A percentile compares a stretch with the other conserved stretches of the same genome.
Evolutionary conservation across 1,140 invertebrate genomes (phyloP).

Genomic region (Drosophila orena): DNA sequence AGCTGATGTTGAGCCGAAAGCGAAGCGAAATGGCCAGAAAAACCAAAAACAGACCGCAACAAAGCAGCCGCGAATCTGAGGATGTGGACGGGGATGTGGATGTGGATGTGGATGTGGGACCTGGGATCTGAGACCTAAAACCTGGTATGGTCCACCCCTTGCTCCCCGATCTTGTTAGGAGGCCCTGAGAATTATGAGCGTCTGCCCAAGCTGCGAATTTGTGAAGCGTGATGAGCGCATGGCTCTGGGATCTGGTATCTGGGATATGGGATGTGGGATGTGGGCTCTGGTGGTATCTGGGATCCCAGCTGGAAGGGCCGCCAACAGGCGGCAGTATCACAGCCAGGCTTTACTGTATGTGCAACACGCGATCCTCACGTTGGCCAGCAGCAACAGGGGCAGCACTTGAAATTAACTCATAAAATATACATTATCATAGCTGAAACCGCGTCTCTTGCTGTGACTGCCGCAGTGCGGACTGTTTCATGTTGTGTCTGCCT

Average conservation of each 20-base stretch:
- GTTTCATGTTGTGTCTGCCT: conserved; percentile 31
- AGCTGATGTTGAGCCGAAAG: conserved; percentile 59
- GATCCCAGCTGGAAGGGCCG: conserved; percentile 10
- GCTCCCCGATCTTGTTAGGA: conserved; percentile 54
- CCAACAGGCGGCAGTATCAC: background rate
- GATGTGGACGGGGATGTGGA: conserved; percentile 8
- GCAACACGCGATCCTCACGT: conserved; percentile 67
- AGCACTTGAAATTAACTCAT: conserved; percentile 75
- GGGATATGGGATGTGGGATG: too few relatives aligned
- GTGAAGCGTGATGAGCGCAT: conserved; percentile 80
- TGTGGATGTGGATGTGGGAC: conserved; percentile 3
- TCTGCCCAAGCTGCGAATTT: conserved; percentile 78
- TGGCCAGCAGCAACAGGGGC: conserved; percentile 19
- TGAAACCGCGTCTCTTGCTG: conserved; percentile 45
- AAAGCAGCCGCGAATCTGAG: conserved; percentile 64
- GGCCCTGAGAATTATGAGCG: conserved; percentile 71
- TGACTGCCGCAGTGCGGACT: conserved; percentile 22
- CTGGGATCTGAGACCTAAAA: conserved; percentile 22
- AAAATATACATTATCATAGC: conserved; percentile 83
- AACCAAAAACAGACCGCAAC: conserved; percentile 76
- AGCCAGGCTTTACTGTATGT: conserved; percentile 53
- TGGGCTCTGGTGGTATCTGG: background rate
- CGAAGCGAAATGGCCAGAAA: conserved; percentile 75
- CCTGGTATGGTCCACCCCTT: background rate
- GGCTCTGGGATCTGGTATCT: conserved; percentile 14